Evolutionary conservation across 2,888 invertebrate genomes (phyloP).

Genomic region (Tholera decimalis): DNA sequence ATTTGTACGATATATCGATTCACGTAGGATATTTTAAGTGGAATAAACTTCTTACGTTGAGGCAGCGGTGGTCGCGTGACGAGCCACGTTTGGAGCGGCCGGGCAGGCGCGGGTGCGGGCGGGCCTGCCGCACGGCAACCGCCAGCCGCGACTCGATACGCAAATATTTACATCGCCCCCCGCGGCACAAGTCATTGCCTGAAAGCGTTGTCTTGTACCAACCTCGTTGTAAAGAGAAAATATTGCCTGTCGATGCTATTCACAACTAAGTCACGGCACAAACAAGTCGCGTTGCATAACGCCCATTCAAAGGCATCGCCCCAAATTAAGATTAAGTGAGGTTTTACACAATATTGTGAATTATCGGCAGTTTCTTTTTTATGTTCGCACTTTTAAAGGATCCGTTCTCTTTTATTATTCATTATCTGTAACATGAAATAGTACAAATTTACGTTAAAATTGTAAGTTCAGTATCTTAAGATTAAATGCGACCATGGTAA

Average conservation of each 20-base stretch:
- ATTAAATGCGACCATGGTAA: constrained; percentile 32
- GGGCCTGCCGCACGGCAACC: constrained; percentile 62
- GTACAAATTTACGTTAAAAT: constrained; percentile 32
- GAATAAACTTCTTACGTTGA: constrained; percentile 82
- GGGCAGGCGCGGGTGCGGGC: constrained; percentile 65
- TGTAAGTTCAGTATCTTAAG: constrained; percentile 20
- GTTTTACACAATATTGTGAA: constrained; percentile 67
- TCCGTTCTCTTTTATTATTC: constrained; percentile 46
- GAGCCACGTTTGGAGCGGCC: constrained; percentile 71
- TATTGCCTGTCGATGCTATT: constrained; percentile 85
- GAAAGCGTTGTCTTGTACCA: constrained; percentile 88
- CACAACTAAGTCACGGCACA: constrained; percentile 78
- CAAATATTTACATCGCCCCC: constrained; percentile 85
- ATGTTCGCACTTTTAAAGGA: constrained; percentile 54
- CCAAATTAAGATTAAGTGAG: constrained; percentile 80
- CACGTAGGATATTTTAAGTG: constrained; percentile 79
- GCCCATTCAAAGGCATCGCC: constrained; percentile 65
- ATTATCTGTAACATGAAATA: constrained; percentile 33
- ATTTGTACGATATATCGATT: constrained; percentile 79
- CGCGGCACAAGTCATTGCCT: constrained; percentile 83
- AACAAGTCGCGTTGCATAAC: constrained; percentile 74
- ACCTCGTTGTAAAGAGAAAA: constrained; percentile 80
- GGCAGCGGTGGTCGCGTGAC: constrained; percentile 81
- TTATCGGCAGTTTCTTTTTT: constrained; percentile 66
- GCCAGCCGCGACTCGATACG: constrained; percentile 79